Evolutionary conservation across 2,797 vertebrate genomes (phyloP).

Genomic region (Rhynchonycteris naso): DNA sequence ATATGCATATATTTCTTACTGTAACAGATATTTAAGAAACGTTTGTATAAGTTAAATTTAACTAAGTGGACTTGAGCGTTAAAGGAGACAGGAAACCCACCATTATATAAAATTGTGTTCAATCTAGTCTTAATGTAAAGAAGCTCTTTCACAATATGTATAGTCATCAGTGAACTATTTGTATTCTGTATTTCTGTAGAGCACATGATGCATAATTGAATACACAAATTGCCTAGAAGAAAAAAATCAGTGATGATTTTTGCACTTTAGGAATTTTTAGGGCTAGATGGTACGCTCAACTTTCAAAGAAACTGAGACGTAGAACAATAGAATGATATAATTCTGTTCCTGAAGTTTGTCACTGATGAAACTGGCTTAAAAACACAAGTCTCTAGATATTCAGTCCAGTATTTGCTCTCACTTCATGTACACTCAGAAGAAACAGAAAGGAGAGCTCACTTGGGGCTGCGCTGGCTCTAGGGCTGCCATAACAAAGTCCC

Average conservation of each 20-base stretch:
- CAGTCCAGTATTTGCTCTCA: background rate
- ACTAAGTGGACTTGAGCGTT: background rate
- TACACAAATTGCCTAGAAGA: background rate
- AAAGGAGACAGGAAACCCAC: background rate
- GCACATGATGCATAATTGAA: background rate
- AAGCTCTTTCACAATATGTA: background rate
- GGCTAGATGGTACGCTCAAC: background rate
- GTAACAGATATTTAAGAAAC: slow-evolving; percentile 4
- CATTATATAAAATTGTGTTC: slow-evolving; percentile 21
- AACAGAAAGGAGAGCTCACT: background rate
- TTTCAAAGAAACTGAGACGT: background rate
- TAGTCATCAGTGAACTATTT: background rate
- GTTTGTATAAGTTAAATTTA: slow-evolving; percentile 24
- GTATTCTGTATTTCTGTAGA: background rate
- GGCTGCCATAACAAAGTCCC: background rate
- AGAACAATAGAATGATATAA: background rate
- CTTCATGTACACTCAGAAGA: background rate
- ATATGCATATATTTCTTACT: background rate
- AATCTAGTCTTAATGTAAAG: slow-evolving; percentile 14
- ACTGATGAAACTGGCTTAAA: background rate
- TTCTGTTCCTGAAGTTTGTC: background rate
- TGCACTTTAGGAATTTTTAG: background rate
- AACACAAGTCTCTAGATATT: background rate
- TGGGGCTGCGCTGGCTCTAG: background rate
- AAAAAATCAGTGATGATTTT: background rate